These are phyloP conservation scores for Sinotaia quadrata DNA, from an alignment of 2,888 invertebrate genomes.

Conservation along the genomic window DNA sequence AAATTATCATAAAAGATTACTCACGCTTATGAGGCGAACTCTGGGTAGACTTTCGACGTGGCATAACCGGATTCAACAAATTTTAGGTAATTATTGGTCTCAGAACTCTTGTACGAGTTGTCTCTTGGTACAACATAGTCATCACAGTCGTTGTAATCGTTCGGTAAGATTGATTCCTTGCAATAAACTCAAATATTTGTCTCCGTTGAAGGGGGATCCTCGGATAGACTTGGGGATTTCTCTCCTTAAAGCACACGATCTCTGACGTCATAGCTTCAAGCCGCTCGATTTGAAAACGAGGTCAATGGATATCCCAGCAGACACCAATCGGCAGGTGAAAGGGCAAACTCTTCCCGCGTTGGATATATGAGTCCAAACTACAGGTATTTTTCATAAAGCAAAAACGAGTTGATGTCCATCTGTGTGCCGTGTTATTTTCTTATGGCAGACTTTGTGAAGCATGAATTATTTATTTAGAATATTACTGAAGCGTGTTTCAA, in stretches of 20 bases:
- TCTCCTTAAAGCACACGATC: constrained; percentile 27
- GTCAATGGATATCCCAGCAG: constrained; percentile 29
- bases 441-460: too few species aligned
- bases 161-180: background rate
- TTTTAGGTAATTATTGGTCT: constrained; percentile 6
- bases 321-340: constrained; percentile 27
- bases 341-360: constrained; percentile 13
- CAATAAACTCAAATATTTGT: constrained; percentile 7
- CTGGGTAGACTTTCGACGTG: constrained; percentile 32
- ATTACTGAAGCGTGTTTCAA: too few species aligned
- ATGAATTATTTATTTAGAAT: too few species aligned
- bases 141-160: background rate
- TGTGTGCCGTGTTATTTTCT: too few species aligned
- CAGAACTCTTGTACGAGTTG: background rate
- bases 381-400: too few species aligned
- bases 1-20: constrained; percentile 33
- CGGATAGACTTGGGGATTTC: constrained; percentile 27
- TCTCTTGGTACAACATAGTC: background rate
- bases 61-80: constrained; percentile 26
- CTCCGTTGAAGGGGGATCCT: constrained; percentile 23
- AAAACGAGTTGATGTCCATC: too few species aligned
- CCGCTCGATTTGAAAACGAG: constrained; percentile 23
- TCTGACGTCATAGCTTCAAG: constrained; percentile 28
- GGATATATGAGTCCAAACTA: too few species aligned
- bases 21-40: constrained; percentile 30